Base-by-base conservation (phyloP, 2,113 vertebrate genomes). In the Anser cygnoides region DNA sequence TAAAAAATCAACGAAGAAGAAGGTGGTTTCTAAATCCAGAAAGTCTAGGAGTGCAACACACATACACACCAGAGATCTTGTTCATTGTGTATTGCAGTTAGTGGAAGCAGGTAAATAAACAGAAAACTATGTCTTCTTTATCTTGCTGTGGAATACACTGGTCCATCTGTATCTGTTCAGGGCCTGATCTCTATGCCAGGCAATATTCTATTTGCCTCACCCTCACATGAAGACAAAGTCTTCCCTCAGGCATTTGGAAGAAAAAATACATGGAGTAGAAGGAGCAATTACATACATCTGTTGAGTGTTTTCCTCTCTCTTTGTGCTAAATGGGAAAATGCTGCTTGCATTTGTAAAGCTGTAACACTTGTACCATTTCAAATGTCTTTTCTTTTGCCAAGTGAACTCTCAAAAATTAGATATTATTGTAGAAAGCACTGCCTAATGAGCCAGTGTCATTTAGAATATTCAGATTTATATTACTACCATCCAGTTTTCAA, bases 361-460 rank as follows among this genome's bases (percentile, higher is more conserved):
- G 46, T 65, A 96, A 70, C 89, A 87, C 93, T 95, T 57, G 87
- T 95, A 67, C 93, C 93, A 85, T 86, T 90, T 84, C 91, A 95
- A 95, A 95, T 13, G 79, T 37, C 63, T 95, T 66, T 84, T 39
- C 86, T 91, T 79, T 31, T 95, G 97, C 97, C 96, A 97, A 97
- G 87, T 63, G 81, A 97, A 97, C 95, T 93, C 95, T 97, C 92
- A 96, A 75, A 97, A 97, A 97, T 97, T 95, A 97, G 96, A 96
- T 87, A 87, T 92, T 54, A 97, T 97, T 97, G 95, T 96, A 87
- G 92, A 80, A 92, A 96, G 93, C 61, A 39, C 92, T 96, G 94
- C 85, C 91, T 97, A 97, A 97, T 97, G 95, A 96, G 95, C 91
- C 94, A 96, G 94, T 77, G 86, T 95, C 92, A 95, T 97, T 96